These are phyloP conservation scores for Bimastos eiseni DNA, from an alignment of 2,888 invertebrate species.

Conservation along the genomic window DNA sequence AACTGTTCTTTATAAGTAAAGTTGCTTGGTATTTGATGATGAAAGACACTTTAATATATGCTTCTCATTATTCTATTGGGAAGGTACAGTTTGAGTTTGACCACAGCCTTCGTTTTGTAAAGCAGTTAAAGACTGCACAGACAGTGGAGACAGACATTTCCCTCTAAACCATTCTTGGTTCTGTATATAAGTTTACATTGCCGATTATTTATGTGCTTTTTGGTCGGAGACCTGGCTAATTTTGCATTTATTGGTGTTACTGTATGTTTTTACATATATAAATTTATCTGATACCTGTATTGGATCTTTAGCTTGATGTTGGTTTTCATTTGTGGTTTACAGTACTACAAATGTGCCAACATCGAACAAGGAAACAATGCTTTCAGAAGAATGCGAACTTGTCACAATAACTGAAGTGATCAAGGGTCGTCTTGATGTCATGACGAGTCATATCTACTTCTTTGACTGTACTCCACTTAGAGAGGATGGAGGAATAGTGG, in stretches of 20 bases:
- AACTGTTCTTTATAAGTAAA: background rate
- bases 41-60: too few species aligned
- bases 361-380: slow-evolving; percentile 53
- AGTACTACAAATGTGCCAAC: slow-evolving; percentile 4
- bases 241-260: background rate
- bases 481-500: slow-evolving; percentile 59
- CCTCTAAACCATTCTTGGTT: too few species aligned
- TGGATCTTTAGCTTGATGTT: background rate
- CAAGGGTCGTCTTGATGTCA: slow-evolving; percentile 70
- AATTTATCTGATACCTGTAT: background rate
- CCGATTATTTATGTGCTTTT: too few species aligned
- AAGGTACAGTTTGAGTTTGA: too few species aligned
- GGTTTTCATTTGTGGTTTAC: slow-evolving; percentile 6
- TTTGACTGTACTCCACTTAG: slow-evolving; percentile 67
- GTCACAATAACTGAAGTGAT: slow-evolving; percentile 68
- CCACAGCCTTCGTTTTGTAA: too few species aligned
- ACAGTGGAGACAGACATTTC: too few species aligned
- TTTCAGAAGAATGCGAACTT: slow-evolving; percentile 70
- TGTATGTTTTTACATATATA: background rate
- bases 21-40: background rate
- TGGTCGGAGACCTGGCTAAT: background rate
- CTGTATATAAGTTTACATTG: too few species aligned
- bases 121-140: too few species aligned
- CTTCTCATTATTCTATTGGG: too few species aligned
- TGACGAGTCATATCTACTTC: slow-evolving; percentile 69